Evolutionary conservation across 2,888 invertebrate genomes (phyloP), one percentile per base, ranked within the genome.

Genomic region (Hydraecia micacea): DNA sequence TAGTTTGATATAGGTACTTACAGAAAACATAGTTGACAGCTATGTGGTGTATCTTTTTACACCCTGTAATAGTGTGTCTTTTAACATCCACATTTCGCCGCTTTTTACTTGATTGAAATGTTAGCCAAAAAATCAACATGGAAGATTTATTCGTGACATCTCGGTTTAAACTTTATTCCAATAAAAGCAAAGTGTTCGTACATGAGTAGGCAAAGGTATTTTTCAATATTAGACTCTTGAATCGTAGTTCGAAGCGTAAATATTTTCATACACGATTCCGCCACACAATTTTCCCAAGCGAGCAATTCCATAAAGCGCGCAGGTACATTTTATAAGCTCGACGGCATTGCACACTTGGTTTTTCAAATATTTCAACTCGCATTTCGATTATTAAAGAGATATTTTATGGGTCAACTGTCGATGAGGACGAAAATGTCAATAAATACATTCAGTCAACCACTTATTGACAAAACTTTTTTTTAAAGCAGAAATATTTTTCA

Each of bases 241-340:
- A 90, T 89, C 88, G 89, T 87, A 87, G 89, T 89, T 89, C 85
- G 86, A 89, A 90, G 91, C 91, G 89, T 92, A 92, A 91, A 92
- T 91, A 93, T 92, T 92, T 91, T 90, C 90, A 92, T 90, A 90
- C 90, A 90, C 85, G 86, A 90, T 89, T 91, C 88, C 79, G 83
- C 92, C 90, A 87, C 93, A 90, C 89, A 91, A 90, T 90, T 91
- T 90, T 90, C 91, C 88, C 91, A 87, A 82, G 89, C 89, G 93
- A 89, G 88, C 90, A 89, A 90, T 93, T 92, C 90, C 88, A 91
- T 91, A 92, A 91, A 91, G 90, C 89, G 89, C 86, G 89, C 87
- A 89, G 84, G 89, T 89, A 91, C 90, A 91, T 92, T 93, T 93
- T 92, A 92, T 92, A 92, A 91, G 90, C 90, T 87, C 77, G 75